phyloP scores from a whole-genome alignment of 2,113 vertebrate genomes.

The Sakesphorus luctuosus region DNA sequence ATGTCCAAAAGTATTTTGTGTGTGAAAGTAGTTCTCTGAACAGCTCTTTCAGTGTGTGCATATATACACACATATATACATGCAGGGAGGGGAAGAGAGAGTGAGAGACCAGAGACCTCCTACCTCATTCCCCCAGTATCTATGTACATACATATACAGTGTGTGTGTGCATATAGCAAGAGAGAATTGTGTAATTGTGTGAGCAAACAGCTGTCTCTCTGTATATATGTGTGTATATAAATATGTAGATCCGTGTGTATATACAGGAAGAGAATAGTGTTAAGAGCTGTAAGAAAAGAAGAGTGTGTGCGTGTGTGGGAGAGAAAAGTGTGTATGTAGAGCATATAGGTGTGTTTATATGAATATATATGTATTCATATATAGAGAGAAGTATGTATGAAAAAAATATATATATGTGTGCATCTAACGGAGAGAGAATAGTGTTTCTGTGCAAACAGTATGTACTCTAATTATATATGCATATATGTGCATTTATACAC shows the following conservation, averaged over 20 bases:
- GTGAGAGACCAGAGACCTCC: neutral
- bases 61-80: neutral
- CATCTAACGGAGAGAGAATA: neutral
- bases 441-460: neutral
- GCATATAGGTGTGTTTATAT: neutral
- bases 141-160: too few species aligned
- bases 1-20: too few species aligned
- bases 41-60: neutral
- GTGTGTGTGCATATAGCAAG: neutral
- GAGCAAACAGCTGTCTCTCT: neutral
- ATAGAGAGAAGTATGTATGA: neutral
- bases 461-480: neutral
- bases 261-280: neutral
- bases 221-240: neutral
- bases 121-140: neutral
- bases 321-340: neutral
- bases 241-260: neutral
- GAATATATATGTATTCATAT: too few species aligned
- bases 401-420: neutral
- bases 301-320: too few species aligned
- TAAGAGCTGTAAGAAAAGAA: neutral
- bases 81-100: neutral
- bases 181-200: neutral
- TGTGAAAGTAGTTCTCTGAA: neutral
- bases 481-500: neutral